phyloP scores from a whole-genome alignment of 2,888 invertebrate genomes.

The Nasonovia ribisnigri region DNA sequence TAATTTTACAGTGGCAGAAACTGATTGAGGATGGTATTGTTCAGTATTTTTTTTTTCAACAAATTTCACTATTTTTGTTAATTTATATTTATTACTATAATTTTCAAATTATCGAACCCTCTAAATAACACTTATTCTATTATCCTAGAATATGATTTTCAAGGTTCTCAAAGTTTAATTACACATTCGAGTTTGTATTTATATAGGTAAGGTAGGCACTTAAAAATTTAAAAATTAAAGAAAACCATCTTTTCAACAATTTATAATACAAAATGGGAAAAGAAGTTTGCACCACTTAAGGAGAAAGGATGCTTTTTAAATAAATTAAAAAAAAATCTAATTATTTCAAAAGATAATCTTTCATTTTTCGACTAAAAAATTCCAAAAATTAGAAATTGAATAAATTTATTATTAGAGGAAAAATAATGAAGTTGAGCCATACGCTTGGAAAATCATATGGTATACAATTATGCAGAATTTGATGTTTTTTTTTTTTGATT shows the following conservation, averaged over 20 bases:
- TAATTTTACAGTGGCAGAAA: background rate
- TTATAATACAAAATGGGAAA: background rate
- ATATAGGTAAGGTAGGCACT: too few relatives aligned
- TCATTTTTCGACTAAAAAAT: background rate
- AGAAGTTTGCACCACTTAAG: background rate
- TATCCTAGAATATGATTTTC: background rate
- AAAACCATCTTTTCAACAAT: background rate
- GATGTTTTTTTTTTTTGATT: background rate
- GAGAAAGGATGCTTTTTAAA: background rate
- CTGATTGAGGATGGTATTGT: background rate
- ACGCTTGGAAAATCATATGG: too few relatives aligned
- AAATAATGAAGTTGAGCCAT: background rate
- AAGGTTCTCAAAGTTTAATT: background rate
- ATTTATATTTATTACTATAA: background rate
- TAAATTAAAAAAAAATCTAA: background rate
- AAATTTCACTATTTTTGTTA: background rate
- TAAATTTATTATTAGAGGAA: background rate
- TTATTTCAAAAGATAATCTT: background rate
- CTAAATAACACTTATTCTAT: background rate
- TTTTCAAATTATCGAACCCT: background rate
- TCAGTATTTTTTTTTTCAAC: background rate
- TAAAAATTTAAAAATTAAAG: too few relatives aligned
- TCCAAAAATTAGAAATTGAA: background rate
- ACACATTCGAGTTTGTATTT: background rate
- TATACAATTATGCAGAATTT: background rate